A percentile compares a stretch with the other conserved stretches of the same genome.
phyloP scores from a whole-genome alignment of 2,113 vertebrate species.

The Helogale parvula region DNA sequence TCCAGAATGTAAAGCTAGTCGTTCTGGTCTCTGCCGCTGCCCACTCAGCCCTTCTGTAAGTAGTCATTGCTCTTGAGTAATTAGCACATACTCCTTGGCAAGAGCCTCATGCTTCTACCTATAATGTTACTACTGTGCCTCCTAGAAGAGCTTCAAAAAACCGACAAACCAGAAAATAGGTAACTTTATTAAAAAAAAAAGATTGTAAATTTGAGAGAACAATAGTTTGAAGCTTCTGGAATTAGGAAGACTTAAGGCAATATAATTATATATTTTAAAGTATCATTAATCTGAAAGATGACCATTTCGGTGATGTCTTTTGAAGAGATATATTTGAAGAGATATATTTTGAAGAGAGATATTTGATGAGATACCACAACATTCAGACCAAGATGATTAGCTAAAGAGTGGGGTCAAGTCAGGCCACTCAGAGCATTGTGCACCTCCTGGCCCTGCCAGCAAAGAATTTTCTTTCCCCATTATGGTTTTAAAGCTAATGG shows the following conservation, averaged over 20 bases:
- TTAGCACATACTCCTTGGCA: not conserved
- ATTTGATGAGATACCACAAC: not conserved
- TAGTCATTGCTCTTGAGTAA: not conserved
- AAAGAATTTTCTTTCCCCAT: not conserved
- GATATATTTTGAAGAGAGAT: not conserved
- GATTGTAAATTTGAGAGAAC: not conserved
- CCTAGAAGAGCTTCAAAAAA: not conserved
- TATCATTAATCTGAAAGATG: not conserved
- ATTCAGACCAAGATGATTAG: not conserved
- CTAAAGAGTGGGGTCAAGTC: not conserved
- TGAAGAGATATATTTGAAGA: not conserved
- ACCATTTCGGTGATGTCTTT: not conserved
- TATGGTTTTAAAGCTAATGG: not conserved
- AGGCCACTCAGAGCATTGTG: not conserved
- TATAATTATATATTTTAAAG: not conserved
- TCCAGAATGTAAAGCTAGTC: not conserved
- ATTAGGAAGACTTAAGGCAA: not conserved
- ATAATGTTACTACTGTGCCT: too few relatives aligned
- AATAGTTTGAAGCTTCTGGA: not conserved
- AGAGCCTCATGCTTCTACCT: not conserved
- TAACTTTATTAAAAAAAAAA: not conserved
- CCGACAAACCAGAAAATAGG: not conserved
- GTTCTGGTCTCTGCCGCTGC: not conserved
- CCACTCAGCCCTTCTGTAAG: not conserved
- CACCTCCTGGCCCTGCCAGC: not conserved